phyloP scores from a whole-genome alignment of 2,797 vertebrate species.

The Peromyscus aztecus region DNA sequence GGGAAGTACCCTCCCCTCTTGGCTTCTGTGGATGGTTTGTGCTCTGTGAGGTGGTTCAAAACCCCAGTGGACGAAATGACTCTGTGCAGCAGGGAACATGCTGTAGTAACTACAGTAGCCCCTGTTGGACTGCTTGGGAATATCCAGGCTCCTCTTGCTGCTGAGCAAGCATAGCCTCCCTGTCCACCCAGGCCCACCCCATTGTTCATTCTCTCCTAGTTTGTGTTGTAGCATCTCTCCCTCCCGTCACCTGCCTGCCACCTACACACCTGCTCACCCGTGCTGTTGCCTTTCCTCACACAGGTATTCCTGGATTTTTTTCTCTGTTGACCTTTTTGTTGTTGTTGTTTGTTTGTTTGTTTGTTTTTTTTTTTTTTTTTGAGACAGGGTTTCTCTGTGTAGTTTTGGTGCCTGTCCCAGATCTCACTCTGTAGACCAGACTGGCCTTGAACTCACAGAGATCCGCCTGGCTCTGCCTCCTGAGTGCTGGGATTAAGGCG shows the following conservation, averaged over 20 bases:
- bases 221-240: not conserved
- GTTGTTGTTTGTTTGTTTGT: too few relatives aligned
- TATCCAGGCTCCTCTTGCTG: not conserved
- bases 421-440: too few relatives aligned
- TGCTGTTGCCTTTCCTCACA: not conserved
- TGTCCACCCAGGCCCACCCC: too few relatives aligned
- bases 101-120: too few relatives aligned
- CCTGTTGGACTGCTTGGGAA: not conserved
- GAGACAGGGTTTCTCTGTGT: too few relatives aligned
- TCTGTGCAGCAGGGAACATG: not conserved
- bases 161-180: not conserved
- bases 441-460: too few relatives aligned
- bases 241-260: not conserved
- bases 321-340: not conserved
- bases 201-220: not conserved
- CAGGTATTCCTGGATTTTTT: not conserved
- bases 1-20: not conserved
- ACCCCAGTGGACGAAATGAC: not conserved
- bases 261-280: not conserved
- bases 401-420: too few relatives aligned
- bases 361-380: too few relatives aligned
- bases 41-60: not conserved
- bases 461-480: too few relatives aligned
- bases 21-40: not conserved
- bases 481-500: too few relatives aligned